Evolutionary conservation across 64 coral and sea anemone species (phyloP), one percentile per base, ranked within the genome.

Genomic region (Actinia equina): DNA sequence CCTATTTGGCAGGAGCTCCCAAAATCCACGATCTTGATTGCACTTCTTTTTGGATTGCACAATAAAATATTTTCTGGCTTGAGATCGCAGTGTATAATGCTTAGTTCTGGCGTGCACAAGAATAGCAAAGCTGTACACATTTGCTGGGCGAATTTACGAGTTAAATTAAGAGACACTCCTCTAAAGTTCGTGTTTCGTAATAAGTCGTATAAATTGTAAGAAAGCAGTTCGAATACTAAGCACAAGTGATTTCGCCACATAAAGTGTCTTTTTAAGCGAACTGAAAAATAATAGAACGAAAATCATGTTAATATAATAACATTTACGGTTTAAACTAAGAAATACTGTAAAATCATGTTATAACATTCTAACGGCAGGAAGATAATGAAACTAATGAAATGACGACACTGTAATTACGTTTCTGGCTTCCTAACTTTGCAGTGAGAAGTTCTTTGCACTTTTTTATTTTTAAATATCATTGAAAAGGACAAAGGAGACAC

Each of bases 41-140:
- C 95, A 82, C 95, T 98, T 62, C 92, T 88, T 64, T 98, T 98
- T 9, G 95, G 95, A 67, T 98, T 98, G 55, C 95, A 98, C 62
- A 98, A 92, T 25, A 98, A 78, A 92, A 98, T 98, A 84, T 98
- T 98, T 84, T 98, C 95, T 6, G 95, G 95, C 87, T 98, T 98
- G 71, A 98, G 91, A 79, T 98, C 95, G 81, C 95, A 98, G 74
- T 98, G 95, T 87, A 98, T 98, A 86, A 98, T 98, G 84, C 89
- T 94, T 15, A 98, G 92, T 71, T 98, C 95, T 51, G 95, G 92
- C 7, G 93, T 89, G 16, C 89, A 94, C 10, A 98, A 76, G 69
- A 94, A 98, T 5, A 98, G 84, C 23, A 98, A 42, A 7, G 95
- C 93, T 12, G 95, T 98, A 71, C 95, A 98, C 95, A 98, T 98